A percentile compares a stretch with the other conserved stretches of the same genome.
These are phyloP conservation scores for Pachypeltis micranthus DNA, from an alignment of 1,140 invertebrate species.

Conservation along the genomic window DNA sequence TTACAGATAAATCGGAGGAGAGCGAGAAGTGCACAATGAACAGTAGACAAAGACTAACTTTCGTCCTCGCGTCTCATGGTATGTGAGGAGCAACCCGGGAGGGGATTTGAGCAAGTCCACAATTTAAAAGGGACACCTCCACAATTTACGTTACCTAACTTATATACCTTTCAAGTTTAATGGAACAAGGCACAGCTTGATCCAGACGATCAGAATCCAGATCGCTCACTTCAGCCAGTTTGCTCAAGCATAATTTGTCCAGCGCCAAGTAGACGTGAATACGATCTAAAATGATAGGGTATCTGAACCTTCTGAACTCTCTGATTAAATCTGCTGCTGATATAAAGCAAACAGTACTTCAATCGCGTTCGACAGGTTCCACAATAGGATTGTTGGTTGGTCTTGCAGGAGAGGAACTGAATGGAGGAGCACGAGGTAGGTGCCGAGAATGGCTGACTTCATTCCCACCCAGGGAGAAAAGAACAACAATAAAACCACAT, in stretches of 20 bases:
- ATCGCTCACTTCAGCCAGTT: not conserved
- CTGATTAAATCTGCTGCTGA: too few species aligned
- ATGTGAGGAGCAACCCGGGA: too few species aligned
- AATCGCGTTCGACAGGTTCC: not conserved
- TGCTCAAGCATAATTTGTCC: constrained; percentile 26
- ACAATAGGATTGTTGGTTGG: not conserved
- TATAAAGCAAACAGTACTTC: constrained; percentile 17
- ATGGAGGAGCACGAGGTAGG: not conserved
- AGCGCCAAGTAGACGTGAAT: constrained; percentile 29
- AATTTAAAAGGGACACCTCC: too few species aligned
- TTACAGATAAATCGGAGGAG: too few species aligned
- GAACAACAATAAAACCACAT: too few species aligned
- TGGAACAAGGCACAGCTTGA: constrained; percentile 24
- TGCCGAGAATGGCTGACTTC: constrained; percentile 5
- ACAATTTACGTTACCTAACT: too few species aligned
- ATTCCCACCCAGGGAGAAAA: not conserved
- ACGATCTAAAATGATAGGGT: constrained; percentile 27
- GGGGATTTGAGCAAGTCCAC: too few species aligned
- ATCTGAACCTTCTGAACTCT: too few species aligned
- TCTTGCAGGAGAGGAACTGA: not conserved
- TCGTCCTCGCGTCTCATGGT: too few species aligned
- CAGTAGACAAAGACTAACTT: too few species aligned
- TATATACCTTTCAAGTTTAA: constrained; percentile 32
- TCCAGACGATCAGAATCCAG: constrained; percentile 20
- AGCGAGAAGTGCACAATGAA: too few species aligned